Percentiles rank a stretch among this genome's conserved stretches.
Evolutionary conservation across 2,888 invertebrate species (phyloP).

Genomic region (Lissocephala sabroskyi): DNA sequence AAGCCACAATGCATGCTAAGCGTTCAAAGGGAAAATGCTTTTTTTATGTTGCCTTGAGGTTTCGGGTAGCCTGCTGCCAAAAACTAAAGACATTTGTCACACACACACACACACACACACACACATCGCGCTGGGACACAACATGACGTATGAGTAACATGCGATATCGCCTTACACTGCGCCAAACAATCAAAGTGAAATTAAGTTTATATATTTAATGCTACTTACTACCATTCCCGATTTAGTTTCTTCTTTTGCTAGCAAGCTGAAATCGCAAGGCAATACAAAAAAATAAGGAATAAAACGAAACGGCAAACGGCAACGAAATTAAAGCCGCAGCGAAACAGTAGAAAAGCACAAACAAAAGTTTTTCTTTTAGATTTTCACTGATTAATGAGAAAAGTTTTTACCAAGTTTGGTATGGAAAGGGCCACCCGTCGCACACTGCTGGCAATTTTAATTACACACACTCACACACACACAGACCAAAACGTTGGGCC

Average conservation of each 20-base stretch:
- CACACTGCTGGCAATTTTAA: conserved; percentile 53
- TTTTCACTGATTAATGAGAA: conserved; percentile 67
- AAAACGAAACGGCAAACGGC: conserved; percentile 23
- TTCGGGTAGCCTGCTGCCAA: conserved; percentile 18
- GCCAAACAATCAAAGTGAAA: conserved; percentile 63
- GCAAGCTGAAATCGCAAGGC: conserved; percentile 10
- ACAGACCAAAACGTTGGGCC: background rate
- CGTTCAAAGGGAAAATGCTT: conserved; percentile 34
- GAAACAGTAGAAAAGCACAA: conserved; percentile 1
- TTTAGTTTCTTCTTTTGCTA: too few species aligned
- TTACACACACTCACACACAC: conserved; percentile 46
- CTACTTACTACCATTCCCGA: conserved; percentile 29
- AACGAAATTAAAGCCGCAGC: conserved; percentile 47
- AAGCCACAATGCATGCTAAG: conserved; percentile 37
- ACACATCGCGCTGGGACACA: conserved; percentile 12
- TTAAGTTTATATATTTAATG: conserved; percentile 65
- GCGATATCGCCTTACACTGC: conserved; percentile 66
- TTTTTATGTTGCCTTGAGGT: conserved; percentile 12
- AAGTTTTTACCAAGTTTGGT: conserved; percentile 51
- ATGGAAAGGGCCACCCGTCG: conserved; percentile 25
- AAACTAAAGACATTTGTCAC: conserved; percentile 58
- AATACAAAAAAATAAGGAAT: conserved; percentile 18
- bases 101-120: conserved; percentile 21
- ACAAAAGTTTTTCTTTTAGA: conserved; percentile 66
- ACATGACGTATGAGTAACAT: conserved; percentile 62